These are phyloP conservation scores for Sander vitreus DNA, from an alignment of 2,113 vertebrate species.

Conservation along the genomic window DNA sequence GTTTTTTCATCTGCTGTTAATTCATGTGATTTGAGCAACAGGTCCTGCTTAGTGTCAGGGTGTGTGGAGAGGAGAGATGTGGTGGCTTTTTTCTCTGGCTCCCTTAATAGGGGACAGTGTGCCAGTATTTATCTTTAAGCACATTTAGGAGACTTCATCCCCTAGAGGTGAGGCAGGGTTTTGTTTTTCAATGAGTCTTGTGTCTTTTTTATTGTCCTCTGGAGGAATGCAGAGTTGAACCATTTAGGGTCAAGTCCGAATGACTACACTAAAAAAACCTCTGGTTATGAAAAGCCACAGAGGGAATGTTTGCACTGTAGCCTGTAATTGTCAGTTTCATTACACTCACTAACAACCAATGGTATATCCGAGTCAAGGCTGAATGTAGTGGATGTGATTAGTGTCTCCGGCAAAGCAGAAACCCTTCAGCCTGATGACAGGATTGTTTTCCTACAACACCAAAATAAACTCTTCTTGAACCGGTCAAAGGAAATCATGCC, in stretches of 20 bases:
- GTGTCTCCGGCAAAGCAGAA: slow-evolving; percentile 54
- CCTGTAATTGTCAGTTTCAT: slow-evolving; percentile 76
- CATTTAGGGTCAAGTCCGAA: slow-evolving; percentile 52
- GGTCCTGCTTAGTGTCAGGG: slow-evolving; percentile 47
- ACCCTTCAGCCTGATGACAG: slow-evolving; percentile 32
- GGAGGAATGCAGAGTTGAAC: slow-evolving; percentile 45
- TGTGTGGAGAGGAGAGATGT: slow-evolving; percentile 24
- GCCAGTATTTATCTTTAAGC: slow-evolving; percentile 46
- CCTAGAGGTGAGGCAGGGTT: slow-evolving; percentile 24
- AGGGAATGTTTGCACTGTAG: slow-evolving; percentile 63
- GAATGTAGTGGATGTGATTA: slow-evolving; percentile 49
- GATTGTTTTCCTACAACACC: slow-evolving; percentile 47
- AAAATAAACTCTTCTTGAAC: slow-evolving; percentile 54
- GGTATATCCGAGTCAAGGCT: slow-evolving; percentile 36
- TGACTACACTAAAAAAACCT: slow-evolving; percentile 49
- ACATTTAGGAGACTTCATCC: slow-evolving; percentile 50
- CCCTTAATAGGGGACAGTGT: slow-evolving; percentile 46
- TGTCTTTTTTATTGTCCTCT: slow-evolving; percentile 45
- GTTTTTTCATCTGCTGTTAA: slow-evolving; percentile 55
- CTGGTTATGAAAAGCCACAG: slow-evolving; percentile 55
- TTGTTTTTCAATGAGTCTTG: slow-evolving; percentile 17
- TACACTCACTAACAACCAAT: slow-evolving; percentile 66
- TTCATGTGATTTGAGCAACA: slow-evolving; percentile 69
- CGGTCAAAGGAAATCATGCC: slow-evolving; percentile 34
- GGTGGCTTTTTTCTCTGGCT: slow-evolving; percentile 30